A percentile compares a stretch with the other conserved stretches of the same genome.
Evolutionary conservation across 2,888 invertebrate genomes (phyloP).

Genomic region (Mystacides longicornis): DNA sequence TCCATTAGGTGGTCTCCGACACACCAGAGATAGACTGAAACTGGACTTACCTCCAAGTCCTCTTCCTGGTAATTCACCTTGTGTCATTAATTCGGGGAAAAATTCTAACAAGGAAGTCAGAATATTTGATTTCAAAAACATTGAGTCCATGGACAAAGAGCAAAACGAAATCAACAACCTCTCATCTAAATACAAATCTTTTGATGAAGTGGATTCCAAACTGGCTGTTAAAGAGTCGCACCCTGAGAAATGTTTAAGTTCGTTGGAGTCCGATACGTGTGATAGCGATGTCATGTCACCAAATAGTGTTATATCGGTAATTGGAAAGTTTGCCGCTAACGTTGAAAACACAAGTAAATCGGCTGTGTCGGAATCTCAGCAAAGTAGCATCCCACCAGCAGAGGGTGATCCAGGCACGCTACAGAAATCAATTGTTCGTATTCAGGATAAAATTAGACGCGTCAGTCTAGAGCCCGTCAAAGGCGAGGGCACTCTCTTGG

Average conservation of each 20-base stretch:
- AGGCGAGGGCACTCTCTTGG: slow-evolving; percentile 54
- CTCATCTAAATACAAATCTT: slow-evolving; percentile 6
- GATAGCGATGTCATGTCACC: background rate
- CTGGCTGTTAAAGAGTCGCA: background rate
- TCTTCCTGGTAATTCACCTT: slow-evolving; percentile 42
- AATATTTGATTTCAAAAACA: slow-evolving; percentile 24
- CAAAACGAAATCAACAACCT: slow-evolving; percentile 5
- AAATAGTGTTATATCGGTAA: slow-evolving; percentile 7
- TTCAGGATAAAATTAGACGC: slow-evolving; percentile 32
- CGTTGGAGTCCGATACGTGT: background rate
- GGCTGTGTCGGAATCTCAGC: background rate
- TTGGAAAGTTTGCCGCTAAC: slow-evolving; percentile 3
- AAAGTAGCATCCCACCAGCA: background rate
- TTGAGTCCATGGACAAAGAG: slow-evolving; percentile 17
- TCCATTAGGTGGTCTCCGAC: slow-evolving; percentile 59
- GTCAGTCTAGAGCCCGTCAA: slow-evolving; percentile 36
- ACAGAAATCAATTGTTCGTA: slow-evolving; percentile 27
- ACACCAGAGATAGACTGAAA: slow-evolving; percentile 64
- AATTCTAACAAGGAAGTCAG: slow-evolving; percentile 22
- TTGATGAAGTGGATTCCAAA: slow-evolving; percentile 4
- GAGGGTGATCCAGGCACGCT: slow-evolving; percentile 5
- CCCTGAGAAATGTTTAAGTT: background rate
- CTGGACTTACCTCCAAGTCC: slow-evolving; percentile 60
- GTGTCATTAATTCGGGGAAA: slow-evolving; percentile 39
- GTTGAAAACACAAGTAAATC: background rate